These are phyloP conservation scores for Mesoclemmys tuberculata DNA, from an alignment of 2,113 vertebrate genomes.

Conservation along the genomic window DNA sequence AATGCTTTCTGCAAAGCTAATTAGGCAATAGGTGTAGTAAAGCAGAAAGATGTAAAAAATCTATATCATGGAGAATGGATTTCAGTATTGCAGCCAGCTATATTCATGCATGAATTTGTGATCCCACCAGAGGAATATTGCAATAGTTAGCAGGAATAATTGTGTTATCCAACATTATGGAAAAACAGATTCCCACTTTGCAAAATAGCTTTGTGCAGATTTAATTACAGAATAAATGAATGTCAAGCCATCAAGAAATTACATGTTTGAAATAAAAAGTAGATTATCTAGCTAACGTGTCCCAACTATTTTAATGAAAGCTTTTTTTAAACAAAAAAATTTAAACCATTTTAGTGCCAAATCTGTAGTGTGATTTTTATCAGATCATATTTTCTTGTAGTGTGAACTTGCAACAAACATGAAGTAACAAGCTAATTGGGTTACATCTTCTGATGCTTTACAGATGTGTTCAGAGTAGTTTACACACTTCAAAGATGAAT, in stretches of 20 bases:
- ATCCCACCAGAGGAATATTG: not conserved
- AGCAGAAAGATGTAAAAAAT: not conserved
- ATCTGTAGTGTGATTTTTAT: not conserved
- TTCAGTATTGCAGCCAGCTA: not conserved
- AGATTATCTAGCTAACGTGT: not conserved
- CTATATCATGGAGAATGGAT: not conserved
- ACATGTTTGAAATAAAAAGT: slow-evolving; percentile 13
- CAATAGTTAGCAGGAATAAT: not conserved
- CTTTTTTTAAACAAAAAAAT: not conserved
- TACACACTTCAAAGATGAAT: slow-evolving; percentile 23
- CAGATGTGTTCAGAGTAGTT: slow-evolving; percentile 21
- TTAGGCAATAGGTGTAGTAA: not conserved
- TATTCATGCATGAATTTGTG: not conserved
- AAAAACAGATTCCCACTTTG: not conserved
- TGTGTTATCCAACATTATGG: not conserved
- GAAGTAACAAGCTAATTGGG: not conserved
- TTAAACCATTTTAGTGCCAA: not conserved
- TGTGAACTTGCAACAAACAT: not conserved
- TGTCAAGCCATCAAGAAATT: not conserved
- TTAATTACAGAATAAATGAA: slow-evolving; percentile 2
- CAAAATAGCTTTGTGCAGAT: not conserved
- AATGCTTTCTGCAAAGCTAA: not conserved
- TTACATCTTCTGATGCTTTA: slow-evolving; percentile 46
- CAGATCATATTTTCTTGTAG: not conserved
- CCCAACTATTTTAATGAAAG: not conserved